Evolutionary conservation across 2,797 vertebrate species (phyloP).

Genomic region (Amblyraja radiata): DNA sequence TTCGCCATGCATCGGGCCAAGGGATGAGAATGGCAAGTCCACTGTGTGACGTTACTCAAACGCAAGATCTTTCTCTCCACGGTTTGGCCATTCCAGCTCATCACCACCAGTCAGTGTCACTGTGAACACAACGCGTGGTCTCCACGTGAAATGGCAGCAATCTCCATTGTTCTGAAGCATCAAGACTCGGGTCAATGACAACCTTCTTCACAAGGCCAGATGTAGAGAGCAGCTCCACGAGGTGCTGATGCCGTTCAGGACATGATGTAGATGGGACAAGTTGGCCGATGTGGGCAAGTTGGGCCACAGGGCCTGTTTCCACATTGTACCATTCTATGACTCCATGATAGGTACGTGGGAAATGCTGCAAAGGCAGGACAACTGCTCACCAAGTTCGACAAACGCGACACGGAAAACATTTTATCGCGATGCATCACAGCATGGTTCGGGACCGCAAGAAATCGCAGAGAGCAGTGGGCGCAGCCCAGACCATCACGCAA

Average conservation of each 20-base stretch:
- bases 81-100: not conserved
- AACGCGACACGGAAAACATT: too few species aligned
- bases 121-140: not conserved
- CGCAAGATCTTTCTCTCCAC: not conserved
- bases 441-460: too few species aligned
- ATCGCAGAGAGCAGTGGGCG: too few species aligned
- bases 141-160: too few species aligned
- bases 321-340: too few species aligned
- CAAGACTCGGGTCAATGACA: not conserved
- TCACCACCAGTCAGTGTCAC: not conserved
- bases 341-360: not conserved
- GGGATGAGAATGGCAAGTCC: not conserved
- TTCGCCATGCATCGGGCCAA: not conserved
- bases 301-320: too few species aligned
- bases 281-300: too few species aligned
- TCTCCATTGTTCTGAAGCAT: not conserved
- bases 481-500: too few species aligned
- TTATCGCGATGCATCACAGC: too few species aligned
- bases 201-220: not conserved
- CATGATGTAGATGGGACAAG: too few species aligned
- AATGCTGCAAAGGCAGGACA: not conserved
- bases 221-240: not conserved
- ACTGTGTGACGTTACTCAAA: not conserved
- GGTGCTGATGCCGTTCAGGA: too few species aligned
- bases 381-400: too few species aligned